Evolutionary conservation across 2,888 invertebrate genomes (phyloP).

Genomic region (Nephrotoma flavescens): DNA sequence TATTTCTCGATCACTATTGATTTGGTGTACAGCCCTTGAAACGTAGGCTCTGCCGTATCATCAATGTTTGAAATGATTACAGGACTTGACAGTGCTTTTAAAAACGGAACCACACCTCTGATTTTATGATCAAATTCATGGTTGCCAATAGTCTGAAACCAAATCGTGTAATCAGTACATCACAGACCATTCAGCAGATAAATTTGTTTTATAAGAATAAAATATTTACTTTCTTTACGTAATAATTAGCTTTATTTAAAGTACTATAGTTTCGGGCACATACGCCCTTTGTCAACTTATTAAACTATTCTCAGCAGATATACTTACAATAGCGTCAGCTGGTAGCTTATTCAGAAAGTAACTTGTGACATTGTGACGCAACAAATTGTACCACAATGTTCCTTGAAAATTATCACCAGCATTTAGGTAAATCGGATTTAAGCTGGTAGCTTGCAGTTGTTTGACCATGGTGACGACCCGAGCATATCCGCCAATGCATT

Average conservation of each 20-base stretch:
- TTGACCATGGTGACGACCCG: constrained; percentile 43
- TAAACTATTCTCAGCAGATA: neutral
- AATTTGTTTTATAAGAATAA: neutral
- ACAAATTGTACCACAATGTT: constrained; percentile 65
- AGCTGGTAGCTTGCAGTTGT: constrained; percentile 25
- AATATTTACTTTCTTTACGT: too few relatives aligned
- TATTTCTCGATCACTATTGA: constrained; percentile 46
- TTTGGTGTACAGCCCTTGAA: constrained; percentile 45
- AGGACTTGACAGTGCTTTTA: constrained; percentile 45
- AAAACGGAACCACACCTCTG: constrained; percentile 54
- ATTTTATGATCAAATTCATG: constrained; percentile 75
- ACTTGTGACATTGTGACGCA: constrained; percentile 59
- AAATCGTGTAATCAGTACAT: neutral
- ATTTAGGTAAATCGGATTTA: constrained; percentile 52
- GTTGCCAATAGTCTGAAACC: constrained; percentile 59
- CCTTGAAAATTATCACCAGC: constrained; percentile 78
- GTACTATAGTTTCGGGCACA: too few relatives aligned
- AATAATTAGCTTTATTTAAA: too few relatives aligned
- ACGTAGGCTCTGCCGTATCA: constrained; percentile 45
- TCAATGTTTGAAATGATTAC: constrained; percentile 67
- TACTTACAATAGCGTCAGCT: constrained; percentile 59
- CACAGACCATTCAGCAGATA: neutral
- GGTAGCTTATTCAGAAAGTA: constrained; percentile 59
- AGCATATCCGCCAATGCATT: constrained; percentile 56
- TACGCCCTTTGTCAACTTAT: too few relatives aligned